Evolutionary conservation across 2,797 vertebrate genomes (phyloP).

Genomic region (Holocentrus rufus): DNA sequence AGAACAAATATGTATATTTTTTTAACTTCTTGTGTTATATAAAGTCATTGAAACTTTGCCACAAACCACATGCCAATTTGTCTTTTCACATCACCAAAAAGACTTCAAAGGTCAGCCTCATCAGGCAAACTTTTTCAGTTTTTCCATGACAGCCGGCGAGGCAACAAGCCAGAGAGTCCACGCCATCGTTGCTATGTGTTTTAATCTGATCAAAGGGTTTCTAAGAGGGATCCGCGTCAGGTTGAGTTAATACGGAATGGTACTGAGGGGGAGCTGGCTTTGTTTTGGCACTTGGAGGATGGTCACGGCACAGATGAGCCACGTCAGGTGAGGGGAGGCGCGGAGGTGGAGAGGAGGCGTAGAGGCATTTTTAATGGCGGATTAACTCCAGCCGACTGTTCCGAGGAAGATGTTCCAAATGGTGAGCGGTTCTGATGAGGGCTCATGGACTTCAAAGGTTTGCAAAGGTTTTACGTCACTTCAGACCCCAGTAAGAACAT

Average conservation of each 20-base stretch:
- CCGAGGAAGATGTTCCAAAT: slow-evolving; percentile 27
- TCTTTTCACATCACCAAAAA: slow-evolving; percentile 11
- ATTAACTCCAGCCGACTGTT: slow-evolving; percentile 15
- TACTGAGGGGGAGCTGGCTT: not conserved
- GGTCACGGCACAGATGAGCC: slow-evolving; percentile 18
- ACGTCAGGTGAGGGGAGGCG: slow-evolving; percentile 34
- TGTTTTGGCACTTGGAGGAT: slow-evolving; percentile 23
- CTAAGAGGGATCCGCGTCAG: slow-evolving; percentile 49
- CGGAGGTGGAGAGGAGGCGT: not conserved
- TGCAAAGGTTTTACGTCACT: not conserved
- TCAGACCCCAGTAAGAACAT: slow-evolving; percentile 6
- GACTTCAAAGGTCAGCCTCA: slow-evolving; percentile 28
- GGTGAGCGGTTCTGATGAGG: slow-evolving; percentile 18
- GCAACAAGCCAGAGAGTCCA: slow-evolving; percentile 15
- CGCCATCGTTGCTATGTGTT: slow-evolving; percentile 3
- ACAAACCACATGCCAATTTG: not conserved
- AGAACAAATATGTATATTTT: slow-evolving; percentile 16
- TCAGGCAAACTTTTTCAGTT: slow-evolving; percentile 11
- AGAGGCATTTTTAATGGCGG: slow-evolving; percentile 8
- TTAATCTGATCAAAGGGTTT: slow-evolving; percentile 63
- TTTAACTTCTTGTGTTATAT: not conserved
- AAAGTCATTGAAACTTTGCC: not conserved
- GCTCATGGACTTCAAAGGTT: slow-evolving; percentile 17
- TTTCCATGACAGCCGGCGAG: slow-evolving; percentile 27
- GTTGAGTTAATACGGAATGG: slow-evolving; percentile 29